A percentile compares a stretch with the other conserved stretches of the same genome.
These are phyloP conservation scores for Metellina segmentata DNA, from an alignment of 2,888 invertebrate genomes.

Conservation along the genomic window DNA sequence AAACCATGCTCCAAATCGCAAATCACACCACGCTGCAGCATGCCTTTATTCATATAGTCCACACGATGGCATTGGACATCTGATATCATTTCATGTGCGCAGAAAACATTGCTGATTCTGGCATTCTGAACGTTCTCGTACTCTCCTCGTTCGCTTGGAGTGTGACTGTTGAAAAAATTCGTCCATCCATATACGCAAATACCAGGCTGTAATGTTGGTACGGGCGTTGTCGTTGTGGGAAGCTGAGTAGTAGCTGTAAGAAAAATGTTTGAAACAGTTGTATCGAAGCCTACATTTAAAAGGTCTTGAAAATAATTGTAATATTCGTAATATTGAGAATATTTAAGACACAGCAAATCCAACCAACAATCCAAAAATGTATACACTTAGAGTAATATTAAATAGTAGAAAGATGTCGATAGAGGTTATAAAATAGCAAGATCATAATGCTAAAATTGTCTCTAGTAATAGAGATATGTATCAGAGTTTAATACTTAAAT, in stretches of 20 bases:
- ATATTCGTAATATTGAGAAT: too few relatives aligned
- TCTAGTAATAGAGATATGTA: too few relatives aligned
- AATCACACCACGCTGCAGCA: slow-evolving; percentile 59
- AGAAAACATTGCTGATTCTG: slow-evolving; percentile 64
- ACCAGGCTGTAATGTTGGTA: slow-evolving; percentile 52
- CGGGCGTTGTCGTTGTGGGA: slow-evolving; percentile 30
- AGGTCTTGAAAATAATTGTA: too few relatives aligned
- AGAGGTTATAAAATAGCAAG: too few relatives aligned
- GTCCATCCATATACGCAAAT: slow-evolving; percentile 77
- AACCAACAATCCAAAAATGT: too few relatives aligned
- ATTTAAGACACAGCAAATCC: too few relatives aligned
- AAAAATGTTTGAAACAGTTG: not conserved
- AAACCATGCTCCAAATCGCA: slow-evolving; percentile 77
- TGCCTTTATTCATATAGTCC: not conserved
- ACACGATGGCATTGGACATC: slow-evolving; percentile 76
- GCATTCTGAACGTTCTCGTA: slow-evolving; percentile 75
- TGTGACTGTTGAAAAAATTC: slow-evolving; percentile 76
- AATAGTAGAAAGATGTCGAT: too few relatives aligned
- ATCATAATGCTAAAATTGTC: too few relatives aligned
- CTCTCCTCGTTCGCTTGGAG: slow-evolving; percentile 75
- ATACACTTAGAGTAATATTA: too few relatives aligned
- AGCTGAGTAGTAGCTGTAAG: slow-evolving; percentile 23
- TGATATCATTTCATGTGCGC: slow-evolving; percentile 75
- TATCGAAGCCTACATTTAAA: too few relatives aligned
- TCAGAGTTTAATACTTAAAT: too few relatives aligned